Conservation (phyloP, 2,888 invertebrate genomes). For the Cecidostiba fungosa region DNA sequence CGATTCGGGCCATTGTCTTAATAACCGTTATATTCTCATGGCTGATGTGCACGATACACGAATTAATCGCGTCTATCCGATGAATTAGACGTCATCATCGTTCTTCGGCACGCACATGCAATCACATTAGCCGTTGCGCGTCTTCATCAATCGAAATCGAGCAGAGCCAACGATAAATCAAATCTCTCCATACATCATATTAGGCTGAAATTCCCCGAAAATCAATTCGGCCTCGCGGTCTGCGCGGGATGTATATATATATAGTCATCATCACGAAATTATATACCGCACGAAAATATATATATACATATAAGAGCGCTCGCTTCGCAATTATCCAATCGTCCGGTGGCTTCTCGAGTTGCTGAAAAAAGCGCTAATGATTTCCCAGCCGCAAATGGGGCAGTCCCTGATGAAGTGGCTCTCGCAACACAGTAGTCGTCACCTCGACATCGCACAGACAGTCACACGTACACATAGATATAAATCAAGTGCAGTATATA, state of each 20-base stretch:
- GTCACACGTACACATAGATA: not conserved
- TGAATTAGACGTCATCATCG: not conserved
- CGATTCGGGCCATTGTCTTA: not conserved
- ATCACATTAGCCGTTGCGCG: not conserved
- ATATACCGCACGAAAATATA: not conserved
- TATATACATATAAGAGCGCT: not conserved
- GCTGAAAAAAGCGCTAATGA: not conserved
- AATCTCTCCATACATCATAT: not conserved
- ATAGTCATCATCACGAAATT: not conserved
- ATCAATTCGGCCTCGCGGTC: not conserved
- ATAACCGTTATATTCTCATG: not conserved
- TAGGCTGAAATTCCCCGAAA: not conserved
- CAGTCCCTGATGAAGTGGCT: not conserved
- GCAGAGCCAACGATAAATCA: not conserved
- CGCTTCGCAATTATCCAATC: conserved; percentile 4
- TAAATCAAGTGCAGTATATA: conserved; percentile 29
- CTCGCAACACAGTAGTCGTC: not conserved
- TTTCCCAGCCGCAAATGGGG: not conserved
- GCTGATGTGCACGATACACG: not conserved
- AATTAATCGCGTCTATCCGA: not conserved
- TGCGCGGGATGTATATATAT: not conserved
- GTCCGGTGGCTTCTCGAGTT: not conserved
- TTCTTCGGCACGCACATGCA: not conserved
- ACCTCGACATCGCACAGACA: too few species aligned
- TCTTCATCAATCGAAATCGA: not conserved